These are phyloP conservation scores for Aleiodes sp. DNA, from an alignment of 1,140 invertebrate species.

Conservation along the genomic window DNA sequence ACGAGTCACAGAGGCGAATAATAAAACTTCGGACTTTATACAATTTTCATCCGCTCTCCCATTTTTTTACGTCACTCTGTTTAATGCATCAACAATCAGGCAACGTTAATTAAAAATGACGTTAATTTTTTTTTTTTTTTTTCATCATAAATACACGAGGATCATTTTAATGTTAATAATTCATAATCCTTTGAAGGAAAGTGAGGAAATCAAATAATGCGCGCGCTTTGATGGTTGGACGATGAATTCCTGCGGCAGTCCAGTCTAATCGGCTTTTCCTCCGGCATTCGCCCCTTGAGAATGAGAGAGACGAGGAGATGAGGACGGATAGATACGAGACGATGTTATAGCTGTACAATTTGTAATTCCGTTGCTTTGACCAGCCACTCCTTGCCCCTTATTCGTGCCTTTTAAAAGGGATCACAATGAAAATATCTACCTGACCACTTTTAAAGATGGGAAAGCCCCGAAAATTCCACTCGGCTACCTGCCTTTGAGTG, in stretches of 20 bases:
- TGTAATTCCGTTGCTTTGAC: not conserved
- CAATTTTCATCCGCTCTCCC: no score
- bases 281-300: no score
- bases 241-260: slow-evolving; percentile 1
- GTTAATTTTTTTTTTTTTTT: not conserved
- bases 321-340: no score
- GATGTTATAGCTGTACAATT: no score
- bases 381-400: not conserved
- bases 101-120: no score
- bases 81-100: no score
- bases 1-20: not conserved
- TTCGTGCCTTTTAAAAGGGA: not conserved
- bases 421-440: not conserved
- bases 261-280: slow-evolving; percentile 8
- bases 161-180: not conserved
- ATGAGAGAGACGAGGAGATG: no score
- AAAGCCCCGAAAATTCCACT: not conserved
- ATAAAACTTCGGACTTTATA: not conserved
- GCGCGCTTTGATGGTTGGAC: not conserved
- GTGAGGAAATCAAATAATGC: slow-evolving; percentile 3
- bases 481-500: no score
- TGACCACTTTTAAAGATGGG: not conserved
- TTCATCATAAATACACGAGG: no score
- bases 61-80: no score
- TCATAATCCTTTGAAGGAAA: not conserved